phyloP scores from a whole-genome alignment of 2,113 vertebrate genomes.

The Oryzias celebensis region DNA sequence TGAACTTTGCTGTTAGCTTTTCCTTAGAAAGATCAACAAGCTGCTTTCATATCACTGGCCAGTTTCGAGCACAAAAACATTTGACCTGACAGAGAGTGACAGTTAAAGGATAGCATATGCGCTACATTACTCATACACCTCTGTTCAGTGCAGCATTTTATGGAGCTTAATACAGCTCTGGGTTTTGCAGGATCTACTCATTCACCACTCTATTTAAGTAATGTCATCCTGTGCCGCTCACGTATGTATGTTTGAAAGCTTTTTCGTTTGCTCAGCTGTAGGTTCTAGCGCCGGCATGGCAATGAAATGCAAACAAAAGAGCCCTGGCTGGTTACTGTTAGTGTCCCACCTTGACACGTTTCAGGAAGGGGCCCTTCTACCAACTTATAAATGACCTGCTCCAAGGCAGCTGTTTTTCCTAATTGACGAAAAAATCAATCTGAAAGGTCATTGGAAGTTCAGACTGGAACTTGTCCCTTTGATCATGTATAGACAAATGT shows the following conservation, averaged over 20 bases:
- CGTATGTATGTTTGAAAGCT: slow-evolving; percentile 49
- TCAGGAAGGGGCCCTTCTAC: slow-evolving; percentile 16
- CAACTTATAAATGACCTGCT: slow-evolving; percentile 4
- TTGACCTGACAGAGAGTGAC: not conserved
- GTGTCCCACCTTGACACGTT: slow-evolving; percentile 49
- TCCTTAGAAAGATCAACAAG: slow-evolving; percentile 8
- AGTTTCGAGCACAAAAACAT: not conserved
- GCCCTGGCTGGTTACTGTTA: slow-evolving; percentile 32
- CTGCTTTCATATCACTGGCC: not conserved
- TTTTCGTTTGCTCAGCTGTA: slow-evolving; percentile 78
- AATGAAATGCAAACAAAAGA: slow-evolving; percentile 56
- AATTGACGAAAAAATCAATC: slow-evolving; percentile 5
- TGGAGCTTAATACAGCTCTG: not conserved
- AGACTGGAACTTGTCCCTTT: slow-evolving; percentile 8
- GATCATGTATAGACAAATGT: slow-evolving; percentile 5
- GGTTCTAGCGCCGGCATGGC: slow-evolving; percentile 56
- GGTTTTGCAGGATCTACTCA: slow-evolving; percentile 20
- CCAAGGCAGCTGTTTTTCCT: slow-evolving; percentile 19
- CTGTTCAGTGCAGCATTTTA: not conserved
- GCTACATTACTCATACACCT: not conserved
- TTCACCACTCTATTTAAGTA: slow-evolving; percentile 47
- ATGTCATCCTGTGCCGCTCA: slow-evolving; percentile 41
- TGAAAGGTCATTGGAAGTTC: slow-evolving; percentile 13
- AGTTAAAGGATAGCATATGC: not conserved
- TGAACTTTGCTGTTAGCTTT: slow-evolving; percentile 30